phyloP scores from a whole-genome alignment of 1,140 invertebrate species.

The Dinoponera quadriceps region DNA sequence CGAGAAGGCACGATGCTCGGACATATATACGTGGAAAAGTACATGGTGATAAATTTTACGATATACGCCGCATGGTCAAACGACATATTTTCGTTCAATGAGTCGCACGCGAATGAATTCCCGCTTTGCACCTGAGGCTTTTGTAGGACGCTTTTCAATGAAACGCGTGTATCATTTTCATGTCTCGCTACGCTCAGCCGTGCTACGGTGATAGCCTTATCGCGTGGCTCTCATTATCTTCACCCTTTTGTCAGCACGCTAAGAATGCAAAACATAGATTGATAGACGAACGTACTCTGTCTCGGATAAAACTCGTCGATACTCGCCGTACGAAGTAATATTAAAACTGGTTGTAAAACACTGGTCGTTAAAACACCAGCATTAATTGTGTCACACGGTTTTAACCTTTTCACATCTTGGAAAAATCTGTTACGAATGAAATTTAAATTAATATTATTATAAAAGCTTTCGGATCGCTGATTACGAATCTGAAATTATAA shows the following conservation, averaged over 20 bases:
- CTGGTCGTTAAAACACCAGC: not conserved
- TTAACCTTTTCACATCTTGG: no score
- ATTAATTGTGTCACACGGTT: no score
- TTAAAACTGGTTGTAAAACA: not conserved
- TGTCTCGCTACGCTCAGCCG: not conserved
- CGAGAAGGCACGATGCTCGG: not conserved
- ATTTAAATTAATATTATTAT: no score
- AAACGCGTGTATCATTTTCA: slow-evolving; percentile 1
- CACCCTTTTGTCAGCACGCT: not conserved
- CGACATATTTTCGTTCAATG: not conserved
- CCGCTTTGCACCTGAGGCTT: not conserved
- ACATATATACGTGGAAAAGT: not conserved
- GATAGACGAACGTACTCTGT: not conserved
- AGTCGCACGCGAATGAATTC: slow-evolving; percentile 25
- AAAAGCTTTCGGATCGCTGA: no score
- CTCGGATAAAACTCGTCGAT: not conserved
- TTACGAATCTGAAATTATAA: no score
- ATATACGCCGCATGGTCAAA: not conserved
- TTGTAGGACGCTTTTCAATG: slow-evolving; percentile 15
- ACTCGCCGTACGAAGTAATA: not conserved
- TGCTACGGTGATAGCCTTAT: slow-evolving; percentile 9
- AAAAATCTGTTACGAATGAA: no score
- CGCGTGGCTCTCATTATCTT: slow-evolving; percentile 6
- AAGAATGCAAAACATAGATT: not conserved
- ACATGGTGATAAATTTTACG: no score